Conservation (phyloP, 2,888 invertebrate species). For the Eutolmus rufibarbis region DNA sequence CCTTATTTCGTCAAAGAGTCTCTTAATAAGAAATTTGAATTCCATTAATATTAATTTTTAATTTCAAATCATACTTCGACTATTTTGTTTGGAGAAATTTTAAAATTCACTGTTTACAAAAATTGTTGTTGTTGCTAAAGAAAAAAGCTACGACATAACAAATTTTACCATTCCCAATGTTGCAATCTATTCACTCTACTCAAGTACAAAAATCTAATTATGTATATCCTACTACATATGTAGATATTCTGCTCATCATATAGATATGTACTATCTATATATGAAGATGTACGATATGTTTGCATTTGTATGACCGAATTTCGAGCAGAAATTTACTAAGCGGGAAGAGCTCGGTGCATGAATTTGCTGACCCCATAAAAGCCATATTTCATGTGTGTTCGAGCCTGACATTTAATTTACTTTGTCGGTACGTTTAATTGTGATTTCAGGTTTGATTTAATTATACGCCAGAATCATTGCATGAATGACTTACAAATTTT, state of each 20-base stretch:
- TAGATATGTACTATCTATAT: background rate
- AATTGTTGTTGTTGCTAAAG: background rate
- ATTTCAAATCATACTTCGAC: too few relatives aligned
- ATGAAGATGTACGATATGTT: background rate
- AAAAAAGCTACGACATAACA: background rate
- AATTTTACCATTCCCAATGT: background rate
- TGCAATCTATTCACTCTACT: background rate
- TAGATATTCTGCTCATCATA: background rate
- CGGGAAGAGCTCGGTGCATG: background rate
- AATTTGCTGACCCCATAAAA: slow-evolving; percentile 15
- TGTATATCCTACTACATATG: background rate
- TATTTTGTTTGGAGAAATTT: background rate
- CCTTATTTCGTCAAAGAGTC: too few relatives aligned
- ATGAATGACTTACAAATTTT: background rate
- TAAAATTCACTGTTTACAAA: background rate
- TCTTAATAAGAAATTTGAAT: too few relatives aligned
- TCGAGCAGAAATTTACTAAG: background rate
- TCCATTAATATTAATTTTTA: too few relatives aligned
- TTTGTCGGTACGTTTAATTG: slow-evolving; percentile 29
- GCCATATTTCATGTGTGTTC: slow-evolving; percentile 28
- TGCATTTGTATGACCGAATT: background rate
- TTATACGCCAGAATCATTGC: slow-evolving; percentile 11
- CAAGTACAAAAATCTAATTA: background rate
- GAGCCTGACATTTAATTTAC: slow-evolving; percentile 28
- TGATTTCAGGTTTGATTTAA: slow-evolving; percentile 32